Percentiles rank a stretch among this genome's conserved stretches.
These are phyloP conservation scores for Ectobius pallidus DNA, from an alignment of 2,888 invertebrate genomes.

Conservation along the genomic window DNA sequence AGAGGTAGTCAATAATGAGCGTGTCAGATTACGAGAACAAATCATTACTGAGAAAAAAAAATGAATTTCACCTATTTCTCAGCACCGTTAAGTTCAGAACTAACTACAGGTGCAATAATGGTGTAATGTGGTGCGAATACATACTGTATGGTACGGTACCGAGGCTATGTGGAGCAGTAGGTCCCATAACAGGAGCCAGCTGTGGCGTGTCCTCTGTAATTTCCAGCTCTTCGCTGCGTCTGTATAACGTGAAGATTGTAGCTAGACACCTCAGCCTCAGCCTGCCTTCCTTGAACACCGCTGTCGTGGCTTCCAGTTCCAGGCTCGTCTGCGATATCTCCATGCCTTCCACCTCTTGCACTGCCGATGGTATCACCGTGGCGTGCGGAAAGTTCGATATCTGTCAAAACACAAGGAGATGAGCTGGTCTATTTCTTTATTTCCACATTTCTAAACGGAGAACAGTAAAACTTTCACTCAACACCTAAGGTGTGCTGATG, in stretches of 20 bases:
- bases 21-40: too few relatives aligned
- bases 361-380: background rate
- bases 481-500: too few relatives aligned
- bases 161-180: conserved; percentile 54
- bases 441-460: too few relatives aligned
- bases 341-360: conserved; percentile 28
- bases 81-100: too few relatives aligned
- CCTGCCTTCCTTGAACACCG: conserved; percentile 46
- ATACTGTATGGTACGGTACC: conserved; percentile 9
- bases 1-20: too few relatives aligned
- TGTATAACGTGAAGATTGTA: conserved; percentile 66
- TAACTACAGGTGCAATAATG: too few relatives aligned
- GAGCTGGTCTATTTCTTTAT: too few relatives aligned
- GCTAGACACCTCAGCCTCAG: conserved; percentile 65
- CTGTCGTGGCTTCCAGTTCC: conserved; percentile 54
- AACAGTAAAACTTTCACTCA: too few relatives aligned
- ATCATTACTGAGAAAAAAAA: too few relatives aligned
- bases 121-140: too few relatives aligned
- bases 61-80: too few relatives aligned
- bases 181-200: conserved; percentile 65
- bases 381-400: background rate
- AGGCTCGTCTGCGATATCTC: conserved; percentile 47
- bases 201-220: conserved; percentile 65
- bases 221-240: conserved; percentile 64
- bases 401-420: background rate